phyloP scores from a whole-genome alignment of 2,113 vertebrate genomes.

The Myotis yumanensis region DNA sequence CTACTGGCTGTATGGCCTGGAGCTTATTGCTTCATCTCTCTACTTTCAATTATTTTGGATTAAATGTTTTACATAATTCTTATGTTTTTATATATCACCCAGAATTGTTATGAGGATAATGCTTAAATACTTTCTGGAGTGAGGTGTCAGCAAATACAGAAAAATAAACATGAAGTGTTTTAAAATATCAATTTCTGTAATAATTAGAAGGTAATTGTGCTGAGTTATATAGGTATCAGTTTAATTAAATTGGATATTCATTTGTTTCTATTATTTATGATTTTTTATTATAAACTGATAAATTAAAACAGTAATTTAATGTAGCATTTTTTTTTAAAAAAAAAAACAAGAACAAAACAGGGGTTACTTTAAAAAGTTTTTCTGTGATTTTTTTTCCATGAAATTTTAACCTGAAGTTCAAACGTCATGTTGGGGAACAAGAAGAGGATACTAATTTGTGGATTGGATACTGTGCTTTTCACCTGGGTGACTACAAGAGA shows the following conservation, averaged over 20 bases:
- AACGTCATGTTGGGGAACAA: slow-evolving; percentile 90
- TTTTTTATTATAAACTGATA: background rate
- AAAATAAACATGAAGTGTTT: slow-evolving; percentile 5
- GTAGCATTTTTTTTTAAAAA: background rate
- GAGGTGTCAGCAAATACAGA: background rate
- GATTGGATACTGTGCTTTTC: slow-evolving; percentile 96
- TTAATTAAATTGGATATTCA: background rate
- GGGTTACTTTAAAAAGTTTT: background rate
- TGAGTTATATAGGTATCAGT: background rate
- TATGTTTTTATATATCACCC: background rate
- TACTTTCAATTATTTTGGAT: background rate
- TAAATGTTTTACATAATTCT: slow-evolving; percentile 17
- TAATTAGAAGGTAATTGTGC: background rate
- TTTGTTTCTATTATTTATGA: background rate
- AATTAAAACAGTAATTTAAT: background rate
- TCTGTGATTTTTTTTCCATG: background rate
- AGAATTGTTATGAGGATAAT: background rate
- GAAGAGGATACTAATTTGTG: slow-evolving; percentile 91
- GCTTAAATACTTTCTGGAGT: background rate
- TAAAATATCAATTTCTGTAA: background rate
- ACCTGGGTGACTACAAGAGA: slow-evolving; percentile 95
- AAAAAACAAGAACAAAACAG: background rate
- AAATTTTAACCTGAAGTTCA: slow-evolving; percentile 87
- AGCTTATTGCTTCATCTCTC: background rate
- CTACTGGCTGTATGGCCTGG: background rate